Evolutionary conservation across 2,888 invertebrate species (phyloP), one percentile per base, ranked within the genome.

Genomic region (Diplazon laetatorius): DNA sequence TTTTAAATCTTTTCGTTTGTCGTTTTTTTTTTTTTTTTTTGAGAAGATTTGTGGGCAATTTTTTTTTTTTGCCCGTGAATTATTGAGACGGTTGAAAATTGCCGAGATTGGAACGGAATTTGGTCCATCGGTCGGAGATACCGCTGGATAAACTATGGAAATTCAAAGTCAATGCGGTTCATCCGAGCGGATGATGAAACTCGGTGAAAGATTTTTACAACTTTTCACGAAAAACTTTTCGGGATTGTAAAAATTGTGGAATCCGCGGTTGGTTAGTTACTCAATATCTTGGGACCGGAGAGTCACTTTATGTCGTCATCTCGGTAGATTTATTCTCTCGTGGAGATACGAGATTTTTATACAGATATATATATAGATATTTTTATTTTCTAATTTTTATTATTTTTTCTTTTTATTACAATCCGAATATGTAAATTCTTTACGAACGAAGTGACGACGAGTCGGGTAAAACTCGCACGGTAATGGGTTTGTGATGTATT

Each of bases 241-340:
- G 55, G 55, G 42, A 16, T 30, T 30, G 35, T 10, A 10, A 55
- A 55, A 30, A 55, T 55, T 55, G 30, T 35, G 30, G 30, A 55
- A 55, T 35, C 35, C 30, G 30, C 16, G 30, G n/a, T 5, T 14
- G 9, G 55, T 55, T 55, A 30, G 55, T 35, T 14, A 30, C 55
- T 30, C 30, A 16, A 55, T 55, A 55, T 55, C 30, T 55, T 30
- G 9, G 30, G 14, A 1, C 16, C n/a, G 16, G 14, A 25, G 14
- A 30, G 30, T 2, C 6, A 30, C 30, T 30, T 6, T 6, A 30
- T n/a, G n/a, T 14, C 10, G 30, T 12, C 55, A n/a, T 22, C 22
- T 1, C 16, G 1, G 9, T 30, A 55, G 35, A 55, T 55, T 55
- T 55, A 55, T 30, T 55, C 55, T 35, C 14, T 16, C 8, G 4